A percentile compares a stretch with the other conserved stretches of the same genome.
phyloP scores from a whole-genome alignment of 2,113 vertebrate genomes.

The Gobiocypris rarus region DNA sequence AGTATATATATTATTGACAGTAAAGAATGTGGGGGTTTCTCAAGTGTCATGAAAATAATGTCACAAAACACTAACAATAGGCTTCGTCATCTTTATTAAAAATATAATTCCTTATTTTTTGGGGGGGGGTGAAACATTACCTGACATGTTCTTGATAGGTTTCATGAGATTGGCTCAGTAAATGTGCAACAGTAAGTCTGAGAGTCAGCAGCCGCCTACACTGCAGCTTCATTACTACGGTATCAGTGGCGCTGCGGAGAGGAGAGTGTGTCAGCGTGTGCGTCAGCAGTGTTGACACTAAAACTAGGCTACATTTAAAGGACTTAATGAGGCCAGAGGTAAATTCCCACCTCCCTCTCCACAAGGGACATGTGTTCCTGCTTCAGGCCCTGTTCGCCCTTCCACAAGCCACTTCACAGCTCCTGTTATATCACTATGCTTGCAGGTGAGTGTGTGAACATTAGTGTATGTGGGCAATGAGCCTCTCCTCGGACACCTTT shows the following conservation, averaged over 20 bases:
- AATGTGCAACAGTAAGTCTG: neutral
- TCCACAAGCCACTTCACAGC: neutral
- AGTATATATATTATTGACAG: no score
- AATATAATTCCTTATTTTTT: neutral
- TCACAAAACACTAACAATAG: no score
- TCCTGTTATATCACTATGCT: neutral
- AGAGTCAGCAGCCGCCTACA: neutral
- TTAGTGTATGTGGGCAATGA: neutral
- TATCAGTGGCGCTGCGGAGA: neutral
- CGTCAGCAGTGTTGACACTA: neutral
- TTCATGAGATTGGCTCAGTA: neutral
- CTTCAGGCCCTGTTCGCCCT: slow-evolving; percentile 13
- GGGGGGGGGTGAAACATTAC: neutral
- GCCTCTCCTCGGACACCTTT: neutral
- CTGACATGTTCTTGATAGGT: no score
- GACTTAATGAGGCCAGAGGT: slow-evolving; percentile 32
- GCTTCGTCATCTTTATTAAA: no score
- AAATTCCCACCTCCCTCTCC: neutral
- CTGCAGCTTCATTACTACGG: neutral
- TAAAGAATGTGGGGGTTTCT: no score
- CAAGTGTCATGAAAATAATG: no score
- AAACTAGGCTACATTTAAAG: slow-evolving; percentile 13
- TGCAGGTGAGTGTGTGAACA: neutral
- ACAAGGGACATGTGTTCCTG: neutral
- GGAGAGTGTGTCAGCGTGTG: neutral